Base-by-base conservation (phyloP, 2,888 invertebrate species). In the Rhagium mordax region DNA sequence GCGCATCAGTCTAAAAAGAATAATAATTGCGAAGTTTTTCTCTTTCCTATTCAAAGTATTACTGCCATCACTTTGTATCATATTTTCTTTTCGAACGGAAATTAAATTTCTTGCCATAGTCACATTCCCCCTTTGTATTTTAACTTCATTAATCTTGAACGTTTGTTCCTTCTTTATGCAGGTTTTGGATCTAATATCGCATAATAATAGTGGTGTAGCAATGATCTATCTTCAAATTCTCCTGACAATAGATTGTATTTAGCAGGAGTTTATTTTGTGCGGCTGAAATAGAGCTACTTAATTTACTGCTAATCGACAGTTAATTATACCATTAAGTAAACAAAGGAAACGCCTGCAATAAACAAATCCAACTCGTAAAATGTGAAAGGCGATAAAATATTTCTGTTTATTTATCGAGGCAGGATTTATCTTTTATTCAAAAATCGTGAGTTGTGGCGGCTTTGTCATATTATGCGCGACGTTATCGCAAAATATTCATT, bases 91-190 rank as follows among this genome's bases (percentile, higher is more conserved):
- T 70, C 41, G 70, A 72, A 70, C 77, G 77, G 74, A 77, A 77
- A 77, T 77, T 77, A 75, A 77, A 77, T 77, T 77, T 74, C 75
- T 72, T 69, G 21, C 64, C 61, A 57, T 72, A 74, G 73, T 74
- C 72, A 70, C 67, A 61, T 70, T 70, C 69, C 69, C 62, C 70
- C 70, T 74, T 75, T 74, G 71, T 74, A 69, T 69, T 71, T 72
- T 33, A 70, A 75, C 74, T 71, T 75, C 77, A 75, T 77, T 77
- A 77, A 77, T 75, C 74, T 72, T 70, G 7, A 24, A 55, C 67
- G 29, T 51, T 65, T 29, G 21, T 57, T 41, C n/a, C n/a, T 21
- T 41, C 57, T 41, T 47, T 55, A 33, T 41, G 57, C 24, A 57
- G 33, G 8, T 24, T 57, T 67, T 67, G 57, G 57, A 20, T 53